These are phyloP conservation scores for Spheniscus mendiculus DNA, from an alignment of 2,113 vertebrate genomes.

Conservation along the genomic window DNA sequence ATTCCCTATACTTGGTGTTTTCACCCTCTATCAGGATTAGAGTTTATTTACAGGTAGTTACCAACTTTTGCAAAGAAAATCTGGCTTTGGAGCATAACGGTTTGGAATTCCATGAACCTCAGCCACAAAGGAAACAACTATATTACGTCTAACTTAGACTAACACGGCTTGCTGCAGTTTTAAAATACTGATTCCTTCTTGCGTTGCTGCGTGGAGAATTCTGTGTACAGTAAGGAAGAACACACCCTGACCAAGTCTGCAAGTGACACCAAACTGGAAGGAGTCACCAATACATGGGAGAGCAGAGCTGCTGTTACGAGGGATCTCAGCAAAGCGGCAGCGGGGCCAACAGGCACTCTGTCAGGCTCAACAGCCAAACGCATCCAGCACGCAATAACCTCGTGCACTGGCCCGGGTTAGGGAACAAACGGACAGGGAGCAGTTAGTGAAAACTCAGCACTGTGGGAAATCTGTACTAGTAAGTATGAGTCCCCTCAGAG, in stretches of 20 bases:
- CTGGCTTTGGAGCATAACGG: neutral
- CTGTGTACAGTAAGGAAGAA: neutral
- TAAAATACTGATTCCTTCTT: neutral
- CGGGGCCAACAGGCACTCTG: no score
- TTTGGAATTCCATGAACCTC: neutral
- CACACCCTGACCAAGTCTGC: neutral
- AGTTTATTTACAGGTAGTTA: neutral
- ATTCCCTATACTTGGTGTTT: neutral
- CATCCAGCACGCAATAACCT: neutral
- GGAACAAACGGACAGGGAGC: neutral
- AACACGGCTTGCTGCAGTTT: neutral
- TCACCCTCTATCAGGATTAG: neutral
- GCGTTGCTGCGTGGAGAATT: neutral
- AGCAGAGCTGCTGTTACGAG: neutral
- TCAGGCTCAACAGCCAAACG: neutral
- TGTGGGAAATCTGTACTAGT: no score
- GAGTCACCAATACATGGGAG: neutral
- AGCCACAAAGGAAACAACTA: neutral
- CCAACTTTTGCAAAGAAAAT: neutral
- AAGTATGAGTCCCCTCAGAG: neutral
- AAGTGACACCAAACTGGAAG: neutral
- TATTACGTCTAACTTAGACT: neutral
- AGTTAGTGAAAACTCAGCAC: neutral
- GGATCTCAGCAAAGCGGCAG: neutral
- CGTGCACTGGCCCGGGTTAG: neutral